Percentiles rank a stretch among this genome's conserved stretches.
These are phyloP conservation scores for Halcyon smyrnensis DNA, from an alignment of 2,797 vertebrate species.

Conservation along the genomic window DNA sequence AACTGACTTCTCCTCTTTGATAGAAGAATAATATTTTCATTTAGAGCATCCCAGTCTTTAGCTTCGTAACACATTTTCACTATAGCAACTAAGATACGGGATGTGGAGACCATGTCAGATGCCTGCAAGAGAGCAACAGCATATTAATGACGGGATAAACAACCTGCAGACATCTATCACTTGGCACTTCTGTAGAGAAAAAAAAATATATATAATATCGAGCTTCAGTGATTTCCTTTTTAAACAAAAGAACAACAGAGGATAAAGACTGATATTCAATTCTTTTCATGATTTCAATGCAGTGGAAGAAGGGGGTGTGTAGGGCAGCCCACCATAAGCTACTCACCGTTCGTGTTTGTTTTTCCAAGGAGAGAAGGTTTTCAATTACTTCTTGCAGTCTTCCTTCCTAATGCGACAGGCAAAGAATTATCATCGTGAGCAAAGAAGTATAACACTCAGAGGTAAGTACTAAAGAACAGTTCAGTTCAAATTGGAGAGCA, in stretches of 20 bases:
- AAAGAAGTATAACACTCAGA: too few species aligned
- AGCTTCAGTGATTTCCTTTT: neutral
- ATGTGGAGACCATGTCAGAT: constrained; percentile 97
- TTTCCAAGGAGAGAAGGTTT: constrained; percentile 94
- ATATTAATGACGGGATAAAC: neutral
- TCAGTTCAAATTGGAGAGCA: neutral
- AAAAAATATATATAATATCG: neutral
- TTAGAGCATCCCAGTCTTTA: constrained; percentile 96
- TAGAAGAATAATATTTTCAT: constrained; percentile 97
- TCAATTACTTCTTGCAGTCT: constrained; percentile 97
- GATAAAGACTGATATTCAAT: neutral
- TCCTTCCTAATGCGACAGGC: constrained; percentile 85
- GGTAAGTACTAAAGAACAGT: neutral
- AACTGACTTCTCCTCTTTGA: constrained; percentile 96
- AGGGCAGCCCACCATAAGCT: neutral
- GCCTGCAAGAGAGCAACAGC: constrained; percentile 80
- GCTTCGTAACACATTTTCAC: constrained; percentile 97
- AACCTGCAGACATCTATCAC: neutral
- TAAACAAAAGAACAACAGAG: neutral
- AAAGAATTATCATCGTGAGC: neutral
- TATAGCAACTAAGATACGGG: constrained; percentile 94
- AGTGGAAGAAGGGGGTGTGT: fast-evolving
- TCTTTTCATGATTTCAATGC: fast-evolving
- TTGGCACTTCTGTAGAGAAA: neutral
- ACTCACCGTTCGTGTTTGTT: constrained; percentile 97